Base-by-base conservation (phyloP, 2,797 vertebrate genomes). In the Lophotriccus pileatus region DNA sequence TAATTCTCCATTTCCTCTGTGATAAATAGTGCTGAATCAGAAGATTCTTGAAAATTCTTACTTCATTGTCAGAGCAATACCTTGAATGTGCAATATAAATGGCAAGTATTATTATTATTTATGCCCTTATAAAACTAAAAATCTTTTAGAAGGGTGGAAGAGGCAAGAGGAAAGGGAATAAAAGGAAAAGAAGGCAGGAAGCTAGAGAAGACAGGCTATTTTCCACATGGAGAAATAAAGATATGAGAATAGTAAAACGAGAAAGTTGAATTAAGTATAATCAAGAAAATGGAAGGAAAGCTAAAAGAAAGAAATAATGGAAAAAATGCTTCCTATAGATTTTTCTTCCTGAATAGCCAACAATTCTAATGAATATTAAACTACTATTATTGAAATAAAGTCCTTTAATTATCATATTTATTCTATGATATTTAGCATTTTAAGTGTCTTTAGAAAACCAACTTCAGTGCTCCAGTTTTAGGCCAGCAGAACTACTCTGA, bases 11-110 rank as follows among this genome's bases (percentile, higher is more conserved):
- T 86, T 95, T 92, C 66, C 79, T 86, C 55, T 12, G 4, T 84
- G 79, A 91, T 69, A 90, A 90, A 93, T 73, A 60, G 87, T 94
- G 89, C 84, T 95, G 94, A 95, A 90, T 95, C 91, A 91, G 87
- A 88, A 88, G 79, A 66, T 41, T 89, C 63, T 85, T 89, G 44
- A 73, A 95, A 84, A 44, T 84, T 89, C 79, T 96, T 88, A 73
- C 59, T 94, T 83, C 78, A 75, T 95, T 91, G 73, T 84, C 84
- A 93, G 47, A 66, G 66, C 73, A 46, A 79, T 81, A 44, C 62
- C 70, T 91, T 91, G 84, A 86, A 83, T 77, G 79, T 80, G 68
- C 91, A 84, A 50, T 93, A 84, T 43, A 92, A 96, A 81, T 88
- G 76, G 28, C 89, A 89, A 69, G 66, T 59, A 30, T 24, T 89